Percentiles rank a stretch among this genome's conserved stretches.
Conservation (phyloP, 2,888 invertebrate genomes). For the Apoderus coryli region DNA sequence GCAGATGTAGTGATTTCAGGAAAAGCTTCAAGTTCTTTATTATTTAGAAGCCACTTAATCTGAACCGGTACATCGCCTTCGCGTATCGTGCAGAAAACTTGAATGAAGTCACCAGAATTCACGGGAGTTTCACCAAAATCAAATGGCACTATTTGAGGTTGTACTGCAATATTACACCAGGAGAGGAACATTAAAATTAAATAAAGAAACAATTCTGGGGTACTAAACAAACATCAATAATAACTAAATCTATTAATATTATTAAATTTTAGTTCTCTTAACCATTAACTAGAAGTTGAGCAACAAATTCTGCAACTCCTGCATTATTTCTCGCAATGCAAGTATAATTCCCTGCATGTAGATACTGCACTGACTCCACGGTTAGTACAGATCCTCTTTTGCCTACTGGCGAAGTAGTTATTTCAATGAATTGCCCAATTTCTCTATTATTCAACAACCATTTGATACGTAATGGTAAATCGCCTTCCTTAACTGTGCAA, state of each 20-base stretch:
- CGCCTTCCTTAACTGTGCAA: slow-evolving; percentile 50
- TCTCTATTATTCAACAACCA: slow-evolving; percentile 44
- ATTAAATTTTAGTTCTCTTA: slow-evolving; percentile 13
- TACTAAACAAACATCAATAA: no score
- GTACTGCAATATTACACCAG: slow-evolving; percentile 17
- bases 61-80: slow-evolving; percentile 57
- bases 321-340: slow-evolving; percentile 45
- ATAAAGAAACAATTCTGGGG: no score
- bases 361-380: slow-evolving; percentile 48
- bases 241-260: slow-evolving; percentile 7
- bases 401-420: slow-evolving; percentile 25
- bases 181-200: slow-evolving; percentile 47
- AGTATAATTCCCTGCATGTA: slow-evolving; percentile 60
- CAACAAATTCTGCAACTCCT: slow-evolving; percentile 22
- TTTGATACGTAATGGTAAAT: slow-evolving; percentile 44
- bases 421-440: slow-evolving; percentile 24
- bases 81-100: slow-evolving; percentile 47
- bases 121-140: slow-evolving; percentile 45
- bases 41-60: slow-evolving; percentile 53
- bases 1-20: slow-evolving; percentile 24
- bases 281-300: slow-evolving; percentile 57
- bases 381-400: slow-evolving; percentile 42
- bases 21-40: slow-evolving; percentile 27
- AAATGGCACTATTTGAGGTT: slow-evolving; percentile 23
- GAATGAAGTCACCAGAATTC: slow-evolving; percentile 54